Evolutionary conservation across 2,113 vertebrate species (phyloP), one percentile per base, ranked within the genome.

Genomic region (Camelus bactrianus): DNA sequence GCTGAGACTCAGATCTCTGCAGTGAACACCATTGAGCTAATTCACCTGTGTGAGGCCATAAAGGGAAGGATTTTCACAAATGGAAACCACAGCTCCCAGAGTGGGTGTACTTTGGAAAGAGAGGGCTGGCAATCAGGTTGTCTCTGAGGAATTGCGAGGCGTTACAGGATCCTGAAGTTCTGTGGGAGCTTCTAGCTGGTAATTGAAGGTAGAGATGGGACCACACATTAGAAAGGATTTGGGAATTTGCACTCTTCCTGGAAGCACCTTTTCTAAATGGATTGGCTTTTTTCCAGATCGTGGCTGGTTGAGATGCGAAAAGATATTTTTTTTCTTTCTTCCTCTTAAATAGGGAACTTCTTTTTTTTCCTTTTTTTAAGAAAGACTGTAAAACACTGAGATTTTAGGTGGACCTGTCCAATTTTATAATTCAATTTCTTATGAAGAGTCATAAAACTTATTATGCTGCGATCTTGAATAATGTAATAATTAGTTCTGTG

Each of bases 91-190:
- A 94, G 62, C 6, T 62, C 22, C 56, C 89, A 5, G 26, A 75
- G 75, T 7, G 58, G 88, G 0, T 7, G 26, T 79, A 4, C 92
- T 94, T 80, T 60, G 67, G 52, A 56, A 80, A 73, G 75, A 15
- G 58, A 81, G 48, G 69, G 62, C 42, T 92, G 56, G 52, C 89
- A 96, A 67, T n/a, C 67, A 5, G 54, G 56, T 81, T 91, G 52
- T 42, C 91, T 6, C 2, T 17, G 13, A 60, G 94, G 88, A 77
- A 80, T 13, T 48, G 19, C 26, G 92, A 56, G 30, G 70, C 30
- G 12, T 67, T 62, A 28, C 8, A 73, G 91, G 80, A 79, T 52
- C 67, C 69, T 97, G 69, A 89, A 77, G 92, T 94, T 95, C 97
- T 89, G 81, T 17, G 12, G 67, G 72, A 64, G 89, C 83, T 94